Evolutionary conservation across 2,113 vertebrate species (phyloP), one percentile per base, ranked within the genome.

Genomic region (Microcebus jonahi): DNA sequence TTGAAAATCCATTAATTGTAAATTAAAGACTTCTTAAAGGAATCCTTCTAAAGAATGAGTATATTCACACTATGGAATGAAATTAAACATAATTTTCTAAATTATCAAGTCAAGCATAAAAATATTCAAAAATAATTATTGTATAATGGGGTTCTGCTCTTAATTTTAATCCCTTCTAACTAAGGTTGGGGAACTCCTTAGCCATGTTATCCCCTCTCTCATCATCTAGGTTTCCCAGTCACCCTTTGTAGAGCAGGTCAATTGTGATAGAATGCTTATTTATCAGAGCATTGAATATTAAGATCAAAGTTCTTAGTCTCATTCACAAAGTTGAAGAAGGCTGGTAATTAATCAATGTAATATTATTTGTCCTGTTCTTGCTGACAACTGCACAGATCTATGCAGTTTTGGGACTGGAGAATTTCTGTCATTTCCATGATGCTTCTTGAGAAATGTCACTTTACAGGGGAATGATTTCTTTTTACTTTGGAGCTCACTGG

Each of bases 251-350:
- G 59, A 81, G 25, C 8, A n/a, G 3, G 8, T 61, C 21, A 45
- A 4, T 77, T 93, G 68, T 57, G 85, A 63, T 70, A 61, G 36
- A 71, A 91, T 65, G 70, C 15, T 71, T 86, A 27, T 21, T 73
- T 94, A 81, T 94, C 65, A 71, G 61, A 84, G 29, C 45, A 92
- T 97, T 94, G 86, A 61, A 63, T 83, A 50, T 65, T 75, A 83
- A 88, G 17, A 57, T 59, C 7, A 81, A 63, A 91, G 34, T 59
- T 77, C 63, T 70, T 42, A 55, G 65, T 79, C 23, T 91, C 53
- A 68, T 39, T 91, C 36, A 80, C 77, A 86, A 87, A 59, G 39
- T 53, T 83, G 50, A 80, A n/a, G 63, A 93, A 90, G n/a, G 2
- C n/a, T 68, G 18, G 14, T 73, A 75, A 71, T 88, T 88, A n/a